A percentile compares a stretch with the other conserved stretches of the same genome.
phyloP scores from a whole-genome alignment of 1,140 invertebrate species.

The Ditylenchus dipsaci region DNA sequence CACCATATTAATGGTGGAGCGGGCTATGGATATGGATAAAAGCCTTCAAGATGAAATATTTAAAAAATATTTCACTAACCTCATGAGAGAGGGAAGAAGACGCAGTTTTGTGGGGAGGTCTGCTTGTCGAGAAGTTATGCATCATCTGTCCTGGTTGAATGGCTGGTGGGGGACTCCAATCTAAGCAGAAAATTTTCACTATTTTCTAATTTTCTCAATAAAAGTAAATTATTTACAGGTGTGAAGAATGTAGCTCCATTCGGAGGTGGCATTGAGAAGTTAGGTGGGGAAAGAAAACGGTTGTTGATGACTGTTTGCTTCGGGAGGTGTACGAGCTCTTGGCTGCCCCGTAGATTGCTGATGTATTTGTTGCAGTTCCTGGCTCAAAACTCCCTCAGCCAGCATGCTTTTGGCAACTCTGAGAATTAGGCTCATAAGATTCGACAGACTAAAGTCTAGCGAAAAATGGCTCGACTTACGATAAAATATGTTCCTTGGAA shows the following conservation, averaged over 20 bases:
- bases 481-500: slow-evolving; percentile 15
- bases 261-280: slow-evolving; percentile 31
- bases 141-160: not conserved
- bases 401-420: slow-evolving; percentile 6
- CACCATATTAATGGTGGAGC: too few species aligned
- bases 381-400: slow-evolving; percentile 6
- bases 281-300: slow-evolving; percentile 12
- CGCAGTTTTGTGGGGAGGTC: not conserved
- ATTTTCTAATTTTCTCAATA: not conserved
- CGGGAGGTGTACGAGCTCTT: not conserved
- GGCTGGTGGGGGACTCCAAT: not conserved
- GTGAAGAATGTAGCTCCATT: slow-evolving; percentile 10
- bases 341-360: not conserved
- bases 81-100: not conserved
- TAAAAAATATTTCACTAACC: too few species aligned
- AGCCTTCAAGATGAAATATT: too few species aligned
- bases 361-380: not conserved
- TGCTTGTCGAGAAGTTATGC: too few species aligned
- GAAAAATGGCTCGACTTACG: slow-evolving; percentile 15
- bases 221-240: not conserved
- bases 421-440: too few species aligned
- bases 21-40: too few species aligned
- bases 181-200: not conserved
- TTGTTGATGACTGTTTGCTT: not conserved
- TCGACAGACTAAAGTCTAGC: too few species aligned